Conservation (phyloP, 2,797 vertebrate species). For the Hoplostethus atlanticus region DNA sequence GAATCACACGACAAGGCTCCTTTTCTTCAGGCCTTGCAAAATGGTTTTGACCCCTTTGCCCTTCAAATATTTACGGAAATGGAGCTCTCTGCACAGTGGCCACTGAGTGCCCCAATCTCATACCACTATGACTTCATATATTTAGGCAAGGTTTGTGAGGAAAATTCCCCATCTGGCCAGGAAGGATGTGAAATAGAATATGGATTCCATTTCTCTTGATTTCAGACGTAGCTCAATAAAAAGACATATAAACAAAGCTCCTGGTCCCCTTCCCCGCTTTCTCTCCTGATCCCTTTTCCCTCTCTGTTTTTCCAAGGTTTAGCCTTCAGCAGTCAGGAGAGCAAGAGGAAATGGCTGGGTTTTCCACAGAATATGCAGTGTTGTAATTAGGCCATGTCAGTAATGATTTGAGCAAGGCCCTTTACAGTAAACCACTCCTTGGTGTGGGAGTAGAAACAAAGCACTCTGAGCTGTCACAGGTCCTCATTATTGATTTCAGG, state of each 20-base stretch:
- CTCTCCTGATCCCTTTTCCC: conserved; percentile 52
- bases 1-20: conserved; percentile 44
- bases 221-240: conserved; percentile 64
- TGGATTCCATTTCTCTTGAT: conserved; percentile 72
- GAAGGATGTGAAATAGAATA: conserved; percentile 80
- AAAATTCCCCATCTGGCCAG: conserved; percentile 72
- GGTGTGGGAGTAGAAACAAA: conserved; percentile 37
- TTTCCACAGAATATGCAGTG: conserved; percentile 73
- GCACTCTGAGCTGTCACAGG: conserved; percentile 23
- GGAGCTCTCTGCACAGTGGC: conserved; percentile 57
- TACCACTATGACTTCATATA: conserved; percentile 72
- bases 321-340: conserved; percentile 60
- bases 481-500: conserved; percentile 30
- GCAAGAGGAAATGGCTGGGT: conserved; percentile 69
- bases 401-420: conserved; percentile 70
- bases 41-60: conserved; percentile 54
- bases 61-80: conserved; percentile 66
- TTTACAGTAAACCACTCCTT: conserved; percentile 60
- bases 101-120: conserved; percentile 54
- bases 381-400: conserved; percentile 76
- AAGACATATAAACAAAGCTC: conserved; percentile 74
- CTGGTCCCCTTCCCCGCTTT: conserved; percentile 27
- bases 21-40: conserved; percentile 54
- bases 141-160: conserved; percentile 70
- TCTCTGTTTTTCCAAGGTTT: conserved; percentile 69